Percentiles rank a stretch among this genome's conserved stretches.
phyloP scores from a whole-genome alignment of 2,113 vertebrate species.

The Nycticryphes semicollaris region DNA sequence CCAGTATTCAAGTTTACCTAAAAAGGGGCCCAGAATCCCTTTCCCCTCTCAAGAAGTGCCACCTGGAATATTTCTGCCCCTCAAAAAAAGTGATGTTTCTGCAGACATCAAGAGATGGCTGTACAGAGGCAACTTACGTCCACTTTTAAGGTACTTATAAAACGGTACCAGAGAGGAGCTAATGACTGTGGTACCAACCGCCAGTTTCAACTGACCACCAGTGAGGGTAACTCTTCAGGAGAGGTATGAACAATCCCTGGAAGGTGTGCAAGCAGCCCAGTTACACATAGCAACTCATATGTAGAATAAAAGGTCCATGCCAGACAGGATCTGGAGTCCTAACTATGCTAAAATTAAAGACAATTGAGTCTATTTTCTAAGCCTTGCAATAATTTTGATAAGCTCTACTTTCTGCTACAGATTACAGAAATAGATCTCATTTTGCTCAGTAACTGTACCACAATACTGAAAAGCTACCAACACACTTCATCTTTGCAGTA shows the following conservation, averaged over 20 bases:
- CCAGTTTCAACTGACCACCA: not conserved
- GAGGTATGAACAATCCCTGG: not conserved
- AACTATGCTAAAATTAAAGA: not conserved
- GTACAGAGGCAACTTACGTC: not conserved
- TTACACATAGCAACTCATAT: not conserved
- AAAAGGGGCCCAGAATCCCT: not conserved
- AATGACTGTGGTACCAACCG: not conserved
- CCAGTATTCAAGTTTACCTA: not conserved
- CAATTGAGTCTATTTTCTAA: not conserved
- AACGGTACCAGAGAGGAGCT: not conserved
- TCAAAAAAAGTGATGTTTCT: not conserved
- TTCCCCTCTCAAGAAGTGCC: not conserved
- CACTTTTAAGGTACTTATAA: not conserved
- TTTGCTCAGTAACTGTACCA: not conserved
- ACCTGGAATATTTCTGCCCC: not conserved
- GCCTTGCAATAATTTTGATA: not conserved
- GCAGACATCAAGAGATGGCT: not conserved
- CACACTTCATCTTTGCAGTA: not conserved
- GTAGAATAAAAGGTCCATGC: not conserved
- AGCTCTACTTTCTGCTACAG: not conserved
- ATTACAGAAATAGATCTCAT: not conserved
- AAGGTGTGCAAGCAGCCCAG: not conserved
- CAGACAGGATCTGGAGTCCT: not conserved
- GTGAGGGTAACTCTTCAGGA: not conserved
- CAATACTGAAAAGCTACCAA: not conserved